These are phyloP conservation scores for Drosophila picticornis DNA, from an alignment of 2,888 invertebrate genomes.

Conservation along the genomic window DNA sequence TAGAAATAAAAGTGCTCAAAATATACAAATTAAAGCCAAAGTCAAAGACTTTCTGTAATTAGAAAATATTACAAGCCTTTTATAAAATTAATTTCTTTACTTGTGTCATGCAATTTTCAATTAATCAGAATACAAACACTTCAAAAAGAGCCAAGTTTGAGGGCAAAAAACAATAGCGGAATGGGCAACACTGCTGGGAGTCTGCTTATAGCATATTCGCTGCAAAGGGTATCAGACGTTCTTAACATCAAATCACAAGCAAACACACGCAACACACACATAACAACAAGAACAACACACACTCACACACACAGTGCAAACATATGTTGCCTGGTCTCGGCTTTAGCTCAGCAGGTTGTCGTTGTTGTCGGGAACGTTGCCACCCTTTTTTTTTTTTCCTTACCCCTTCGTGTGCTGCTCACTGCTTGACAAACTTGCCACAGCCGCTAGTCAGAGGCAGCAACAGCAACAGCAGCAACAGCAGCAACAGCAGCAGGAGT, in stretches of 20 bases:
- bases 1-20: background rate
- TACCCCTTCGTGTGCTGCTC: background rate
- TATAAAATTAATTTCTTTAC: background rate
- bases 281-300: constrained; percentile 10
- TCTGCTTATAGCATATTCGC: background rate
- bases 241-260: constrained; percentile 65
- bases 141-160: background rate
- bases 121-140: background rate
- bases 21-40: background rate
- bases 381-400: background rate
- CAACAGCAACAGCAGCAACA: constrained; percentile 14
- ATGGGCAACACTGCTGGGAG: constrained; percentile 2
- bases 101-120: background rate
- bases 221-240: constrained; percentile 68
- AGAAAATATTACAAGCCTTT: background rate
- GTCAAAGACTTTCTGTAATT: background rate
- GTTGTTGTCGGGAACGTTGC: constrained; percentile 4
- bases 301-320: constrained; percentile 38
- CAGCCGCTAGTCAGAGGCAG: constrained; percentile 39
- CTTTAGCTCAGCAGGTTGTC: constrained; percentile 76
- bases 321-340: constrained; percentile 65
- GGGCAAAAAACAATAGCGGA: background rate
- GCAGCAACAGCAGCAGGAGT: constrained; percentile 16
- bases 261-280: constrained; percentile 25
- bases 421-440: constrained; percentile 37